phyloP scores from a whole-genome alignment of 1,140 invertebrate genomes.

The Limonius californicus region DNA sequence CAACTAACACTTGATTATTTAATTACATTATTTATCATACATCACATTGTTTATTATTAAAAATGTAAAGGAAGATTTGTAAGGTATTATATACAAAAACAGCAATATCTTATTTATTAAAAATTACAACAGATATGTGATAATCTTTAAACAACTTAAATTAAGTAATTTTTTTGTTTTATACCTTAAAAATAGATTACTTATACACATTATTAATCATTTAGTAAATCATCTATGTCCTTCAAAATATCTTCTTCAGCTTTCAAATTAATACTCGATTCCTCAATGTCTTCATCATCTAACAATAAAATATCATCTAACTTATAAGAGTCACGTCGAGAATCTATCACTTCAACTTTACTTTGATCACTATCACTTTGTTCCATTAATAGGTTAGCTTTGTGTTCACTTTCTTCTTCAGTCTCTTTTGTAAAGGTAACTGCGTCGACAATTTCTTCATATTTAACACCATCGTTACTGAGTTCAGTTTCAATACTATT shows the following conservation, averaged over 20 bases:
- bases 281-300: conserved; percentile 40
- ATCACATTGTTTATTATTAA: too few relatives aligned
- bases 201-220: too few relatives aligned
- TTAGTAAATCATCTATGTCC: conserved; percentile 40
- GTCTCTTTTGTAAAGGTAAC: conserved; percentile 2
- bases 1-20: too few relatives aligned
- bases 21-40: too few relatives aligned
- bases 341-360: background rate
- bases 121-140: too few relatives aligned
- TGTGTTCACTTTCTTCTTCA: conserved; percentile 10
- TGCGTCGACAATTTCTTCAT: conserved; percentile 10
- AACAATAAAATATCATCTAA: conserved; percentile 39
- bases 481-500: background rate
- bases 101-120: too few relatives aligned
- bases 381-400: background rate
- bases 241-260: conserved; percentile 43
- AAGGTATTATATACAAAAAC: too few relatives aligned
- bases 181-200: too few relatives aligned
- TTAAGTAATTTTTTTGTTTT: too few relatives aligned
- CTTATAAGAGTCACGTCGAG: conserved; percentile 14
- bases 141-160: too few relatives aligned
- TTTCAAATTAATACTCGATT: conserved; percentile 33
- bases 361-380: background rate
- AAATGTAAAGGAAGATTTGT: too few relatives aligned
- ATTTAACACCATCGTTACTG: too few relatives aligned